A percentile compares a stretch with the other conserved stretches of the same genome.
phyloP scores from a whole-genome alignment of 35 echinoderm and acorn worm species.

The Apostichopus japonicus region DNA sequence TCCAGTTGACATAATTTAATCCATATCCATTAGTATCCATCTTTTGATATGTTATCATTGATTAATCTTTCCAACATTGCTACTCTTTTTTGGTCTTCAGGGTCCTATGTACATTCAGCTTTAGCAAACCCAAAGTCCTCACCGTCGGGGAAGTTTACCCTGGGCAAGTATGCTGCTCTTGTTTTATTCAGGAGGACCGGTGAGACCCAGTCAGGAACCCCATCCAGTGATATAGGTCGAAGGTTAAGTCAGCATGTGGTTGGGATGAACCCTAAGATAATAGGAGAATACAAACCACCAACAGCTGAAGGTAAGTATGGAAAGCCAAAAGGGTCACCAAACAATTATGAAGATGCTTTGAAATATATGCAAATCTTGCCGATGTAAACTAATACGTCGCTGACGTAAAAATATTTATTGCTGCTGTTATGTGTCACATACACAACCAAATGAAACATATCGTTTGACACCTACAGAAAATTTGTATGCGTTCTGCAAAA shows the following conservation, averaged over 20 bases:
- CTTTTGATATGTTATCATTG: too few species aligned
- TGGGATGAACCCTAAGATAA: constrained; percentile 90
- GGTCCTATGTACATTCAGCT: constrained; percentile 85
- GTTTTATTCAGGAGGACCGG: constrained; percentile 70
- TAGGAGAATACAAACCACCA: constrained; percentile 82
- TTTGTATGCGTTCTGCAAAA: too few species aligned
- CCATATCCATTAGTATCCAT: too few species aligned
- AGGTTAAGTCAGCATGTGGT: constrained; percentile 93
- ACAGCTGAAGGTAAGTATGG: constrained; percentile 47
- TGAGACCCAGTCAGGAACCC: constrained; percentile 41
- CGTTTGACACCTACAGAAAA: too few species aligned
- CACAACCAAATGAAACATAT: too few species aligned
- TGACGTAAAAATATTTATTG: background rate
- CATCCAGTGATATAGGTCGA: constrained; percentile 68
- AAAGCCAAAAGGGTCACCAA: background rate
- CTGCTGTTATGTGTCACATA: too few species aligned
- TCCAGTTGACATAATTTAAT: too few species aligned
- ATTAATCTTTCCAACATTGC: background rate
- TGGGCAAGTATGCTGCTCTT: constrained; percentile 88
- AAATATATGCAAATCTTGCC: background rate
- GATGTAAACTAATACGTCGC: background rate
- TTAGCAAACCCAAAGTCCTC: constrained; percentile 50
- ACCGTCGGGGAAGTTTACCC: constrained; percentile 54
- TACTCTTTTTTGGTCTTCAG: constrained; percentile 10
- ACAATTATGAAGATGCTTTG: background rate